These are phyloP conservation scores for Pyrrhia umbra DNA, from an alignment of 2,888 invertebrate species.

Conservation along the genomic window DNA sequence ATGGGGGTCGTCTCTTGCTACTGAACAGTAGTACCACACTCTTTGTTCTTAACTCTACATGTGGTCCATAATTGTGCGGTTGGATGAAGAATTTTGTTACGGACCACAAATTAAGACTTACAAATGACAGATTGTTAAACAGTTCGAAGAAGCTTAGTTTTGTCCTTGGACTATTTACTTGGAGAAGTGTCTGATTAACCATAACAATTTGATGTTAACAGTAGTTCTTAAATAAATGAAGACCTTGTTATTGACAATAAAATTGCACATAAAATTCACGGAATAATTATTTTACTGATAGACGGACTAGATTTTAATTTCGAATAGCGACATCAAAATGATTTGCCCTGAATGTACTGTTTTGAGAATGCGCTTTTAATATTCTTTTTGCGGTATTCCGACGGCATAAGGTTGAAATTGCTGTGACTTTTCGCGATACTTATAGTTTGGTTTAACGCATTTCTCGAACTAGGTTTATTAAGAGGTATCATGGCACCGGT, in stretches of 20 bases:
- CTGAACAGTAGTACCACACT: constrained; percentile 79
- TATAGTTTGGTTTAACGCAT: constrained; percentile 26
- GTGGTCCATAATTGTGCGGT: constrained; percentile 83
- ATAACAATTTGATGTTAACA: constrained; percentile 21
- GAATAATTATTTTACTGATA: constrained; percentile 24
- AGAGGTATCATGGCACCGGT: constrained; percentile 49
- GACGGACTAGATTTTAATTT: constrained; percentile 46
- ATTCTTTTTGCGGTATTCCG: constrained; percentile 14
- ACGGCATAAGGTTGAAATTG: constrained; percentile 31
- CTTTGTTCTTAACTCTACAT: constrained; percentile 83
- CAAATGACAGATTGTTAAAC: constrained; percentile 48
- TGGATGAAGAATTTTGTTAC: constrained; percentile 67
- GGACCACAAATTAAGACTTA: constrained; percentile 74
- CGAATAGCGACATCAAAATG: constrained; percentile 24
- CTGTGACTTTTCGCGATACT: neutral
- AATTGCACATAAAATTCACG: constrained; percentile 39
- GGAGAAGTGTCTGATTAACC: constrained; percentile 38
- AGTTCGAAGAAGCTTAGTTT: constrained; percentile 51
- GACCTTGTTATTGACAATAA: constrained; percentile 26
- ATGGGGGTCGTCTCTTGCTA: constrained; percentile 77
- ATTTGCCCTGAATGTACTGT: constrained; percentile 16
- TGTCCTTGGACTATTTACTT: constrained; percentile 36
- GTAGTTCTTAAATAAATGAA: constrained; percentile 21
- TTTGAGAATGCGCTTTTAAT: constrained; percentile 5
- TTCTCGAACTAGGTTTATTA: constrained; percentile 60